Percentiles rank a stretch among this genome's conserved stretches.
These are phyloP conservation scores for Montipora efflorescens DNA, from an alignment of 64 coral and sea anemone genomes.

Conservation along the genomic window DNA sequence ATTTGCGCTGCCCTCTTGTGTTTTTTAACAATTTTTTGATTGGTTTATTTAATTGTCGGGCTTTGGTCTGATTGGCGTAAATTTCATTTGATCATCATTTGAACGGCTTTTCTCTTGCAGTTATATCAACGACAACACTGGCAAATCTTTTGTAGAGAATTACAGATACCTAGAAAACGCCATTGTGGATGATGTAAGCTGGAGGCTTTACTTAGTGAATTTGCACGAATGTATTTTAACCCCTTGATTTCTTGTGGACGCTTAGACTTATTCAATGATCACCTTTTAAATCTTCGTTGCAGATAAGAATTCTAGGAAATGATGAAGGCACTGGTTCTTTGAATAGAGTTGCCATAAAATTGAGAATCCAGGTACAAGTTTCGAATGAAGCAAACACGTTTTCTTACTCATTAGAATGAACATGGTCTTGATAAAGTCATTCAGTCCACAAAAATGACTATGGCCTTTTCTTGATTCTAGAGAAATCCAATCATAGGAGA, in stretches of 20 bases:
- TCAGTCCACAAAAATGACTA: neutral
- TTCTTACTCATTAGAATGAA: no score
- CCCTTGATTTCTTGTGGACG: neutral
- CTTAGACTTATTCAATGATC: neutral
- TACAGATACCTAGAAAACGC: constrained; percentile 84
- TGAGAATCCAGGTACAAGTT: constrained; percentile 83
- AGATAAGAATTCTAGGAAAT: constrained; percentile 94
- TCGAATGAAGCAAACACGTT: no score
- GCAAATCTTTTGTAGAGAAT: constrained; percentile 71
- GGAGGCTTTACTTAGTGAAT: neutral
- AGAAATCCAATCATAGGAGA: constrained; percentile 99
- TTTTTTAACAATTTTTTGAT: neutral
- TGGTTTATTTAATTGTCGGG: neutral
- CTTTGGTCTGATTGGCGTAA: neutral
- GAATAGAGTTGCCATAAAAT: constrained; percentile 84
- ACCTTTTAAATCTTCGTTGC: neutral
- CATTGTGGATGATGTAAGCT: constrained; percentile 89
- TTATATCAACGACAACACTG: constrained; percentile 90
- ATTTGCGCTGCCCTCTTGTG: no score
- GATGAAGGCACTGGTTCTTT: constrained; percentile 75
- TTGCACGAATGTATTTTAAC: neutral
- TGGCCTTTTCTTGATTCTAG: constrained; percentile 44
- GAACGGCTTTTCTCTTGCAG: constrained; percentile 6
- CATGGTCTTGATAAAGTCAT: no score
- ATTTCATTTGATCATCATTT: neutral